Base-by-base conservation (phyloP, 2,888 invertebrate genomes). In the Cryptus viduatorius region DNA sequence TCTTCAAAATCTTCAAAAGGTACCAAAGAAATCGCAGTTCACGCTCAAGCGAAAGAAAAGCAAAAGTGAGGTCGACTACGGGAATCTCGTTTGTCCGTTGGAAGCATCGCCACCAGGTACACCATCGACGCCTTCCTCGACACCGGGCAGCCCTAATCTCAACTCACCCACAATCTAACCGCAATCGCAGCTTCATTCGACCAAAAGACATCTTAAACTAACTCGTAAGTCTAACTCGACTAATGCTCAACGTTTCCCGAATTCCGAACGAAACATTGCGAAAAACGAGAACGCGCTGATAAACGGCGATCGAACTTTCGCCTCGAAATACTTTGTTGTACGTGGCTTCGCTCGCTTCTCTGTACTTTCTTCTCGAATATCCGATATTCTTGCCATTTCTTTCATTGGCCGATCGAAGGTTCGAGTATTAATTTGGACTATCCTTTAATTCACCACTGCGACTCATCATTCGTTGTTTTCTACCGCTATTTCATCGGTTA, bases 41-140 rank as follows among this genome's bases (percentile, higher is more conserved):
- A 97, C 98, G 0, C 93, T 98, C 91, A 98, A 98, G 92, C 94
- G 96, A 67, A 96, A 96, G 91, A 97, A 97, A 94, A 97, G 97
- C 91, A 97, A 97, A 94, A 96, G 96, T 87, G 98, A 98, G 91
- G 94, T 96, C 53, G 98, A 98, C 90, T 96, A 97, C 90, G 97
- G 97, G 31, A 98, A 98, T 92, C 95, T 98, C 90, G 97, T 98
- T 88, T 98, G 98, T 91, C 98, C 98, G n/a, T 95, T 97, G 91
- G 95, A 95, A 88, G 94, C 94, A 89, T 94, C 95, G 85, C 94
- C 94, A 87, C 92, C 93, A 91, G 92, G 93, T 92, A 92, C 93
- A 84, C 92, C 93, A 88, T 91, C 91, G 88, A 90, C 92, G 83
- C 88, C 93, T 77, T 88, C 92, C 81, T 92, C 93, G 87, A 92